Evolutionary conservation across 2,888 invertebrate species (phyloP).

Genomic region (Saturnia japonica): DNA sequence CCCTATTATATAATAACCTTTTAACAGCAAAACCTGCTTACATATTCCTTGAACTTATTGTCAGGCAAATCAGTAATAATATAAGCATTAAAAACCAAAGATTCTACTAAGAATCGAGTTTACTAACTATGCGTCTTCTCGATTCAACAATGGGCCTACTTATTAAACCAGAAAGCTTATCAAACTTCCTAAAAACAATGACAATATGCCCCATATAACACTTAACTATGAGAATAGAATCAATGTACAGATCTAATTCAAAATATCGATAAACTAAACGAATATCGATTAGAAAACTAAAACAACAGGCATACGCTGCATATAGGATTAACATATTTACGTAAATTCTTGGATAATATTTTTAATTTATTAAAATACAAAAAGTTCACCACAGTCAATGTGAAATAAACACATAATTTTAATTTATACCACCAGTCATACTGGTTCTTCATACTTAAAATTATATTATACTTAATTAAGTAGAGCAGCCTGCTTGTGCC

Average conservation of each 20-base stretch:
- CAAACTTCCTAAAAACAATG: not conserved
- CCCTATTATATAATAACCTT: too few species aligned
- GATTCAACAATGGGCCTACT: not conserved
- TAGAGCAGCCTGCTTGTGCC: too few species aligned
- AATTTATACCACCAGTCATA: too few species aligned
- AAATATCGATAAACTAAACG: conserved; percentile 31
- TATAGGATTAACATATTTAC: not conserved
- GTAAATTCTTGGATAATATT: not conserved
- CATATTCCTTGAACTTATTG: too few species aligned
- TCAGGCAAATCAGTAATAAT: too few species aligned
- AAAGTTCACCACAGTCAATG: too few species aligned
- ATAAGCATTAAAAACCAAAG: too few species aligned
- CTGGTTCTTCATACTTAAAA: too few species aligned
- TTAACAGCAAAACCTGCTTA: too few species aligned
- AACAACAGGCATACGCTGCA: conserved; percentile 26
- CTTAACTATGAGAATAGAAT: conserved; percentile 13
- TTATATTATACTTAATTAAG: too few species aligned
- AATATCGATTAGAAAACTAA: conserved; percentile 35
- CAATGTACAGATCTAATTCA: conserved; percentile 19
- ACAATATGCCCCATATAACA: not conserved
- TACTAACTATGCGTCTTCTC: not conserved
- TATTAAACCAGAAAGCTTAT: not conserved
- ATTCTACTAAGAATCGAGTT: not conserved
- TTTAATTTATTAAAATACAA: too few species aligned
- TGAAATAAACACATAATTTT: too few species aligned